Evolutionary conservation across 2,888 invertebrate genomes (phyloP), one percentile per base, ranked within the genome.

Genomic region (Aleiodes alternator): DNA sequence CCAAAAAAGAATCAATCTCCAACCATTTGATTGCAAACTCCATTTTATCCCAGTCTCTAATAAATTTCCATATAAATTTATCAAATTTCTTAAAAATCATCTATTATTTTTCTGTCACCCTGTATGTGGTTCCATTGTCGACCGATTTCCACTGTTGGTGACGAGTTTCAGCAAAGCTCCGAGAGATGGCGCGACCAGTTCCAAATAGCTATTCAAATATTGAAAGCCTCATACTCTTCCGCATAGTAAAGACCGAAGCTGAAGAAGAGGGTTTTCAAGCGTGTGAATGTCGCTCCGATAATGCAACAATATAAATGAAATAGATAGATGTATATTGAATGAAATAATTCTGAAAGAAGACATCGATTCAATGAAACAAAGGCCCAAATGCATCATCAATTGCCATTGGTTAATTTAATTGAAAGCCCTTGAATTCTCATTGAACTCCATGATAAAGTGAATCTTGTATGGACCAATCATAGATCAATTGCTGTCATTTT

Each of bases 161-260:
- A 80, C 53, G 16, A 73, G 80, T 79, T 80, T 81, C 66, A 43
- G 12, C 51, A 56, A 53, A 55, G 16, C 29, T 8, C 14, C 72
- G 72, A 68, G 8, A 69, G 81, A 79, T 81, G 80, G 77, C 78
- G 74, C 70, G 64, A 76, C 75, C 55, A 29, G 71, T 71, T 4
- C 51, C 8, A 70, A 71, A 75, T 50, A 9, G 7, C 29, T 5
- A 53, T 12, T 55, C 69, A 29, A 14, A 3, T 38, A 7, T 7
- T n/a, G 0, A 12, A 59, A 3, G 7, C 5, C 6, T 57, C n/a
- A n/a, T 11, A 59, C 12, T 34, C 9, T 59, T 59, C 14, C 34
- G 12, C 14, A n/a, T 34, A 12, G n/a, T 8, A 7, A 34, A 43
- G 43, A 4, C 4, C 29, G 23, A 50, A 9, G 7, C 23, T 1